phyloP scores from a whole-genome alignment of 2,797 vertebrate species.

The Coreius guichenoti region DNA sequence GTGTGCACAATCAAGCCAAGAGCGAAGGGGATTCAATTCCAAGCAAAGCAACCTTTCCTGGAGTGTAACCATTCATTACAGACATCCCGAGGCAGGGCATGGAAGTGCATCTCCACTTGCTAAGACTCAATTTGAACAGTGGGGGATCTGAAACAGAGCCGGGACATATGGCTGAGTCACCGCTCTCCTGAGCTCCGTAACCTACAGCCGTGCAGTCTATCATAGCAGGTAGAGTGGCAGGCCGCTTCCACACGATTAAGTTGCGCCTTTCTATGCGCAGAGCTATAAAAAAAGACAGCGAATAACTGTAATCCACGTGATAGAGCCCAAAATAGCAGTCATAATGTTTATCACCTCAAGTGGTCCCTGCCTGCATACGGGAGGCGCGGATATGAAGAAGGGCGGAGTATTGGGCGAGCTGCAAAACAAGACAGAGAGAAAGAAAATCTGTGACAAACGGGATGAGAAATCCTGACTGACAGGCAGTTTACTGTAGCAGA shows the following conservation, averaged over 20 bases:
- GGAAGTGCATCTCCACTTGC: slow-evolving; percentile 44
- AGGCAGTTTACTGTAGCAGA: slow-evolving; percentile 49
- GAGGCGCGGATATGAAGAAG: slow-evolving; percentile 43
- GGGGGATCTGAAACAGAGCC: slow-evolving; percentile 46
- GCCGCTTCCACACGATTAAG: slow-evolving; percentile 59
- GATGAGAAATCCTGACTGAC: slow-evolving; percentile 63
- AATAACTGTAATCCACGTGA: slow-evolving; percentile 62
- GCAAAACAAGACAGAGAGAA: slow-evolving; percentile 40
- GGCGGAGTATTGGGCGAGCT: slow-evolving; percentile 49
- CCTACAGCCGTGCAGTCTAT: slow-evolving; percentile 51
- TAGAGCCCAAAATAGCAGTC: slow-evolving; percentile 56
- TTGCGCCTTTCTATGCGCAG: slow-evolving; percentile 1
- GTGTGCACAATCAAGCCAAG: slow-evolving; percentile 50
- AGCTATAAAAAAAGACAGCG: slow-evolving; percentile 31
- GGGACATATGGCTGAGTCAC: slow-evolving; percentile 48
- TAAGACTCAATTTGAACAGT: slow-evolving; percentile 49
- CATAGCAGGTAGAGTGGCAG: slow-evolving; percentile 59
- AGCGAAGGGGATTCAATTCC: slow-evolving; percentile 49
- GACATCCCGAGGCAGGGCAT: slow-evolving; percentile 53
- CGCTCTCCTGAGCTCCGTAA: slow-evolving; percentile 44
- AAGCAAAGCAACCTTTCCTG: slow-evolving; percentile 44
- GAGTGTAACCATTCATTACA: slow-evolving; percentile 55
- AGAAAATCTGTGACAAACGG: slow-evolving; percentile 58
- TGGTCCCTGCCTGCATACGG: slow-evolving; percentile 48
- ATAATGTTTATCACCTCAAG: slow-evolving; percentile 56